Conservation (phyloP, 2,888 invertebrate genomes). For the Ferdinandea cuprea region DNA sequence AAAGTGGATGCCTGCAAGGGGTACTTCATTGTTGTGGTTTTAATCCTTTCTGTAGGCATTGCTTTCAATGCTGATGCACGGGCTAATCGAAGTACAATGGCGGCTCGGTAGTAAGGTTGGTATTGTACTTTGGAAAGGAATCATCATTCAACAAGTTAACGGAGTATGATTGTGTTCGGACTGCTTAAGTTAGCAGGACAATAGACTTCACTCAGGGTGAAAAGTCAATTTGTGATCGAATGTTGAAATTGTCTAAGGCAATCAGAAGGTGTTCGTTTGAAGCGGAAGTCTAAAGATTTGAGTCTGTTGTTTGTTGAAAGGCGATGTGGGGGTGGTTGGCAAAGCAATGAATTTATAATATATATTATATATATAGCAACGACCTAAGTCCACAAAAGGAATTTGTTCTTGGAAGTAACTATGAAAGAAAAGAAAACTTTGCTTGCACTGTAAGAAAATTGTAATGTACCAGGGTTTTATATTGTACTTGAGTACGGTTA, state of each 20-base stretch:
- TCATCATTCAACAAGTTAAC: constrained; percentile 25
- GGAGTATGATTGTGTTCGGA: neutral
- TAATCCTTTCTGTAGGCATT: constrained; percentile 50
- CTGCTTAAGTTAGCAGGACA: constrained; percentile 11
- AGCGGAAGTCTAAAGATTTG: neutral
- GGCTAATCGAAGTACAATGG: constrained; percentile 46
- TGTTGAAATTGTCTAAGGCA: neutral
- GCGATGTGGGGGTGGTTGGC: neutral
- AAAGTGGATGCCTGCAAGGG: constrained; percentile 43
- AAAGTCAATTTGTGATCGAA: constrained; percentile 37
- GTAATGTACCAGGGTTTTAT: too few relatives aligned
- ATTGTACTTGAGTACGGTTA: too few relatives aligned
- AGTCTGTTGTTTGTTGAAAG: neutral
- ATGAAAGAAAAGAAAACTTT: too few relatives aligned
- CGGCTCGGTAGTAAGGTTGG: neutral
- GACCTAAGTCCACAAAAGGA: too few relatives aligned
- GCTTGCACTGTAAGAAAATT: too few relatives aligned
- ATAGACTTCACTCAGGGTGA: constrained; percentile 27
- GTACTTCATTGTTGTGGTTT: constrained; percentile 53
- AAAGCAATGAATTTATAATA: too few relatives aligned
- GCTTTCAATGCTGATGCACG: constrained; percentile 17
- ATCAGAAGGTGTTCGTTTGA: neutral
- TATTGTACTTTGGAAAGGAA: neutral
- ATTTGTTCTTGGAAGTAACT: too few relatives aligned
- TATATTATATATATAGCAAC: too few relatives aligned